Percentiles rank a stretch among this genome's conserved stretches.
Evolutionary conservation across 2,797 vertebrate genomes (phyloP).

Genomic region (Anisognathus igniventris): DNA sequence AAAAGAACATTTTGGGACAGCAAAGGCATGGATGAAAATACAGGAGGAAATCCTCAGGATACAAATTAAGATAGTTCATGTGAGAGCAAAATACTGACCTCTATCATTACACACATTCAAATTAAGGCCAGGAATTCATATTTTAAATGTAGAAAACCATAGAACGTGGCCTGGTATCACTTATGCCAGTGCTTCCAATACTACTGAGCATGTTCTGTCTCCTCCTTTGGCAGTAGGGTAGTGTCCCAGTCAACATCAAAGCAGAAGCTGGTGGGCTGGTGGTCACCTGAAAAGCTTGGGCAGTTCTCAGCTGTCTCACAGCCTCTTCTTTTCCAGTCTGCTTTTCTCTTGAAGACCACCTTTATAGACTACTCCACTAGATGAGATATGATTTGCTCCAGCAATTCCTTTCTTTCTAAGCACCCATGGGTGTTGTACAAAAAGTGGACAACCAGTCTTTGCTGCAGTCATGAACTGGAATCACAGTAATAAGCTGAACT

Average conservation of each 20-base stretch:
- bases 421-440: not conserved
- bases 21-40: not conserved
- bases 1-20: not conserved
- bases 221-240: not conserved
- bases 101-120: not conserved
- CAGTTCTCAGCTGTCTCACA: not conserved
- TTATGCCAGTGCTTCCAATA: not conserved
- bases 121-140: not conserved
- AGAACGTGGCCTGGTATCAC: not conserved
- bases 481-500: not conserved
- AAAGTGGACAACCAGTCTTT: not conserved
- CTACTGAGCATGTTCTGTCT: not conserved
- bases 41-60: not conserved
- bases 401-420: not conserved
- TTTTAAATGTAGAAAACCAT: not conserved
- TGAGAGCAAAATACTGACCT: not conserved
- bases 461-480: not conserved
- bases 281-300: not conserved
- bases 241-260: not conserved
- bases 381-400: not conserved
- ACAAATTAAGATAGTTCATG: not conserved
- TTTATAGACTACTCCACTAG: not conserved
- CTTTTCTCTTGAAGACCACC: not conserved
- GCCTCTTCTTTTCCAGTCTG: not conserved
- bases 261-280: not conserved